These are phyloP conservation scores for Noctua comes DNA, from an alignment of 2,888 invertebrate species.

Conservation along the genomic window DNA sequence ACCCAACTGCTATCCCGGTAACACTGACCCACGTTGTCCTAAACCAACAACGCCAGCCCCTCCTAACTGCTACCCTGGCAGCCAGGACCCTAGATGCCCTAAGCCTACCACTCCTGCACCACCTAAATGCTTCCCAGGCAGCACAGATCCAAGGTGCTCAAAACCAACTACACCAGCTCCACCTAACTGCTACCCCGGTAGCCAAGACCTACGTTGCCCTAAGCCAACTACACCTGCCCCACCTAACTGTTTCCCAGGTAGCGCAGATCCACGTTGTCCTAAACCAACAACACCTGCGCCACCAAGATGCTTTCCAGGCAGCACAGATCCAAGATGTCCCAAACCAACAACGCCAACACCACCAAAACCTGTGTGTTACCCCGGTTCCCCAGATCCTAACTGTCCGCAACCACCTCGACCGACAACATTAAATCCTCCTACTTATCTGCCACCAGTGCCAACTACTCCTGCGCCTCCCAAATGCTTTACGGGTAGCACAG, in stretches of 20 bases:
- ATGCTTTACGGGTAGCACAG: no score
- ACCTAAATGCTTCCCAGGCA: slow-evolving; percentile 24
- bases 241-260: slow-evolving; percentile 55
- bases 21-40: slow-evolving; percentile 39
- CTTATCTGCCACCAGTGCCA: slow-evolving; percentile 69
- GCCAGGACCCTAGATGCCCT: slow-evolving; percentile 68
- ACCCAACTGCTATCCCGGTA: slow-evolving; percentile 67
- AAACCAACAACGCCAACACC: slow-evolving; percentile 70
- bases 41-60: slow-evolving; percentile 62
- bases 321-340: slow-evolving; percentile 77
- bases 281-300: slow-evolving; percentile 71
- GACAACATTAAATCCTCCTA: slow-evolving; percentile 70
- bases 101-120: slow-evolving; percentile 57
- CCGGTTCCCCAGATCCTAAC: slow-evolving; percentile 38
- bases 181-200: slow-evolving; percentile 56
- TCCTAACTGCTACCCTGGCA: slow-evolving; percentile 75
- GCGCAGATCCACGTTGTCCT: slow-evolving; percentile 78
- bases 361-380: slow-evolving; percentile 64
- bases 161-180: slow-evolving; percentile 64
- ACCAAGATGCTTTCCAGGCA: no score
- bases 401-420: slow-evolving; percentile 69
- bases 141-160: slow-evolving; percentile 1
- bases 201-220: slow-evolving; percentile 70
- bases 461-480: no score
- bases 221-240: slow-evolving; percentile 63